Evolutionary conservation across 1,140 invertebrate species (phyloP).

Genomic region (Eriocheir sinensis): DNA sequence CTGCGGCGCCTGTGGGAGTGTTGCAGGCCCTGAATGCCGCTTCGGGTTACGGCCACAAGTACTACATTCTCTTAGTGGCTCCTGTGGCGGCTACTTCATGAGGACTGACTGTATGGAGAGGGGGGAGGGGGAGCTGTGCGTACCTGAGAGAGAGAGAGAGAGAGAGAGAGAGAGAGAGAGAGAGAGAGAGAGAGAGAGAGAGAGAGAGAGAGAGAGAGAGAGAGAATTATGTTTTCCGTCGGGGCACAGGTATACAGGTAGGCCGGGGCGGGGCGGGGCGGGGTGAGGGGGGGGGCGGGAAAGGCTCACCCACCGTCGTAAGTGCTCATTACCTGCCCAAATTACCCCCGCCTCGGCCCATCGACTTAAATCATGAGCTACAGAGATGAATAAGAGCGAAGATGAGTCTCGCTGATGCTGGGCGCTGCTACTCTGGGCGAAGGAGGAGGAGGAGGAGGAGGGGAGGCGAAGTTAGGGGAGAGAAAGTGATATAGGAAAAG

Average conservation of each 20-base stretch:
- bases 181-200: neutral
- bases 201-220: neutral
- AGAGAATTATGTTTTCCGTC: neutral
- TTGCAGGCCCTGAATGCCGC: too few relatives aligned
- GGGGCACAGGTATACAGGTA: neutral
- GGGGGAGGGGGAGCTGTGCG: neutral
- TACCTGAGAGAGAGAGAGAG: neutral
- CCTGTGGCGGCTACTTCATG: neutral
- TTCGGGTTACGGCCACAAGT: too few relatives aligned
- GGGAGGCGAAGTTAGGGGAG: too few relatives aligned
- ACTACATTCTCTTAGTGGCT: too few relatives aligned
- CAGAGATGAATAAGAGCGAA: too few relatives aligned
- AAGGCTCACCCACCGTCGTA: neutral
- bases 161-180: neutral
- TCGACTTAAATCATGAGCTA: too few relatives aligned
- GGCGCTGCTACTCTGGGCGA: neutral
- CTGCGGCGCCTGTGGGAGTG: too few relatives aligned
- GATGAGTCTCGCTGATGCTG: neutral
- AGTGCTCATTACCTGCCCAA: too few relatives aligned
- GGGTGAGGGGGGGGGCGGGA: neutral
- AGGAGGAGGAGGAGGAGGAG: too few relatives aligned
- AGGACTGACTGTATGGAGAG: neutral
- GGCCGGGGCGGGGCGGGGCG: too few relatives aligned
- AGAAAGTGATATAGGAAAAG: too few relatives aligned
- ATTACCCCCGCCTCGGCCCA: too few relatives aligned